These are phyloP conservation scores for Rachycentron canadum DNA, from an alignment of 2,797 vertebrate genomes.

Conservation along the genomic window DNA sequence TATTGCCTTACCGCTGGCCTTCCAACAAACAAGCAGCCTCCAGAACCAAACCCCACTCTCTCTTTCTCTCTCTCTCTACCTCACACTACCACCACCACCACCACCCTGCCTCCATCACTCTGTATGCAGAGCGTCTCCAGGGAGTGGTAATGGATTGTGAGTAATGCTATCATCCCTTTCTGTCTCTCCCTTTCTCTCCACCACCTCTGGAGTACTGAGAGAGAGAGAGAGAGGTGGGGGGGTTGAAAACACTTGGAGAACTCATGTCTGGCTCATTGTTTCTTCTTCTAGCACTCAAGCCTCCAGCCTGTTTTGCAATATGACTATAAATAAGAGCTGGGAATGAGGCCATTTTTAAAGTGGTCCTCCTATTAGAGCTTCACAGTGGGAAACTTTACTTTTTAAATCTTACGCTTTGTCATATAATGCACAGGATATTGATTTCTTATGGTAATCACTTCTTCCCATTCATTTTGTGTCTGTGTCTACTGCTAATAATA, in stretches of 20 bases:
- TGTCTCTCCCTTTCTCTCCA: constrained; percentile 42
- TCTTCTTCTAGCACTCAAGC: constrained; percentile 67
- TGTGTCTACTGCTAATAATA: constrained; percentile 40
- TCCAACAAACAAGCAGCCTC: constrained; percentile 63
- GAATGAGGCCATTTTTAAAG: constrained; percentile 60
- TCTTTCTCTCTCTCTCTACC: background rate
- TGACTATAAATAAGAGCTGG: constrained; percentile 59
- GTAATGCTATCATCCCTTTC: constrained; percentile 81
- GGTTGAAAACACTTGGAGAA: constrained; percentile 72
- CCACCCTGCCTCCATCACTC: constrained; percentile 48
- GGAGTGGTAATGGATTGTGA: constrained; percentile 85
- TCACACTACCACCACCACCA: too few species aligned
- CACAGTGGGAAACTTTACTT: constrained; percentile 57
- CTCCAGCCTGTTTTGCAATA: constrained; percentile 44
- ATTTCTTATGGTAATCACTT: constrained; percentile 61
- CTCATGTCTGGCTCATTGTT: constrained; percentile 76
- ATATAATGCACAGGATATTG: constrained; percentile 55
- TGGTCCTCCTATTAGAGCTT: constrained; percentile 49
- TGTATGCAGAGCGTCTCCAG: constrained; percentile 71
- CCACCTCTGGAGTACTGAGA: constrained; percentile 60
- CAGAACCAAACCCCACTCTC: constrained; percentile 39
- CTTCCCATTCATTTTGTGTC: constrained; percentile 46
- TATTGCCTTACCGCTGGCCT: constrained; percentile 59
- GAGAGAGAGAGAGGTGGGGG: constrained; percentile 42
- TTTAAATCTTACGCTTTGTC: constrained; percentile 53